Conservation (phyloP, 2,797 vertebrate genomes). For the Hipposideros larvatus region DNA sequence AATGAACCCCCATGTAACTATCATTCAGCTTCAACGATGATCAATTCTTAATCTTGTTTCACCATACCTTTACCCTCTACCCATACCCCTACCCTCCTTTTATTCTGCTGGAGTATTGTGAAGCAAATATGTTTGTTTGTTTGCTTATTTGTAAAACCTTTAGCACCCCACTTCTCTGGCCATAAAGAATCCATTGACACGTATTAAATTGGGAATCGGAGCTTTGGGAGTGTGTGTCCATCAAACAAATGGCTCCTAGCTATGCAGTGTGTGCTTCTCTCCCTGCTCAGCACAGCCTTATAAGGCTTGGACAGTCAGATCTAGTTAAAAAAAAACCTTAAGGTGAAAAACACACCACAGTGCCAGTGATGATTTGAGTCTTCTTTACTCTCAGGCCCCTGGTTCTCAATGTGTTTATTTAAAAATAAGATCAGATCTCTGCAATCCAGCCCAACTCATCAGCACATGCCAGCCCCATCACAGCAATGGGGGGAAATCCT, state of each 20-base stretch:
- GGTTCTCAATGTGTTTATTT: conserved; percentile 48
- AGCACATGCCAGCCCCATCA: neutral
- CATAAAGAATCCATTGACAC: neutral
- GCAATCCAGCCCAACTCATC: neutral
- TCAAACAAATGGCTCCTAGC: neutral
- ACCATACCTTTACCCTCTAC: neutral
- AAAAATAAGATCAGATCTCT: conserved; percentile 51
- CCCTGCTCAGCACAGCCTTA: neutral
- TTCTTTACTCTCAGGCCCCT: neutral
- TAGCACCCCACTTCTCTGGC: neutral
- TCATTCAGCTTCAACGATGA: neutral
- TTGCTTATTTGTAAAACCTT: neutral
- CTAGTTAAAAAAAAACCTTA: neutral
- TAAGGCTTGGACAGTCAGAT: neutral
- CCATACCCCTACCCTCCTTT: neutral
- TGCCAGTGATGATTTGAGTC: neutral
- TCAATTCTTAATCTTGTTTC: neutral
- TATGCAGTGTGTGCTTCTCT: neutral
- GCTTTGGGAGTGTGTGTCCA: neutral
- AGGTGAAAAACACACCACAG: neutral
- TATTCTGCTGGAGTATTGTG: neutral
- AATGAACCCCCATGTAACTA: neutral
- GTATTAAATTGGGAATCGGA: neutral
- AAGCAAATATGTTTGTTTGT: neutral
- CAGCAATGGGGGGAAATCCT: neutral